Conservation (phyloP, 2,888 invertebrate species). For the Pseudolycoriella hygida region DNA sequence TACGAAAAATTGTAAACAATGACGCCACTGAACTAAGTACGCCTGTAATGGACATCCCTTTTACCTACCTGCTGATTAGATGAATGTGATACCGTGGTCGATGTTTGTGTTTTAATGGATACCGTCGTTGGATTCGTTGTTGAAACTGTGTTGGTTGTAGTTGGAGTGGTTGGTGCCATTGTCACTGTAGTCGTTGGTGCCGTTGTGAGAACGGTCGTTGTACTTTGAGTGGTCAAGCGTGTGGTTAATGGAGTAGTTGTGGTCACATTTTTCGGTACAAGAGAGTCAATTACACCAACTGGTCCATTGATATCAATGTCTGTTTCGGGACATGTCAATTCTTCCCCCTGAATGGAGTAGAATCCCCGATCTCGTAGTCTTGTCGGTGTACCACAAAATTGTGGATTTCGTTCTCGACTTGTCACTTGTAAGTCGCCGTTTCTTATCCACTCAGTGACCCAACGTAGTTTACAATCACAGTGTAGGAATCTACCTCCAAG, state of each 20-base stretch:
- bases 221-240: constrained; percentile 11
- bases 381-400: constrained; percentile 76
- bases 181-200: constrained; percentile 16
- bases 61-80: neutral
- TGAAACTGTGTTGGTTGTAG: constrained; percentile 20
- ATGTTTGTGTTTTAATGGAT: constrained; percentile 17
- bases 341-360: constrained; percentile 70
- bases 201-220: constrained; percentile 18
- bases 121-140: constrained; percentile 17
- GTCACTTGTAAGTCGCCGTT: constrained; percentile 80
- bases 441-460: constrained; percentile 83
- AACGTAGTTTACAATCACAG: constrained; percentile 73
- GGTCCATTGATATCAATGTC: constrained; percentile 33
- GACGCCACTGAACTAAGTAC: too few species aligned
- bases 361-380: constrained; percentile 67
- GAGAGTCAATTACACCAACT: constrained; percentile 26
- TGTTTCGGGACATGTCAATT: constrained; percentile 39
- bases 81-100: constrained; percentile 5
- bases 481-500: constrained; percentile 74
- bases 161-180: constrained; percentile 20
- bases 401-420: constrained; percentile 77
- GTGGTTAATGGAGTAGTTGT: constrained; percentile 16
- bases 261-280: constrained; percentile 19
- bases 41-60: too few species aligned
- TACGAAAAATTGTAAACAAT: too few species aligned